Evolutionary conservation across 2,797 vertebrate species (phyloP).

Genomic region (Syndactyla subalaris): DNA sequence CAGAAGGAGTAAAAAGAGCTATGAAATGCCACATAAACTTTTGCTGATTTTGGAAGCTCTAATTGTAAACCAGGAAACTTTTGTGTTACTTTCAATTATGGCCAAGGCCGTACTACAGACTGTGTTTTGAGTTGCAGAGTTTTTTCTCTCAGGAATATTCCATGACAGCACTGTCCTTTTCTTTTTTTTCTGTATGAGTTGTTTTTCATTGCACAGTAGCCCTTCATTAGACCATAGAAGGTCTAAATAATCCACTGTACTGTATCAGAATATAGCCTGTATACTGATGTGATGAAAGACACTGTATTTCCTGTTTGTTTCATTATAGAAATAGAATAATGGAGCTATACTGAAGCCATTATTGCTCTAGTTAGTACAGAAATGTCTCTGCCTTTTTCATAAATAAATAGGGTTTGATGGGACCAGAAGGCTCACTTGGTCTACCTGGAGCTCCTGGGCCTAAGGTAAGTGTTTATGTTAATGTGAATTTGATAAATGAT

Average conservation of each 20-base stretch:
- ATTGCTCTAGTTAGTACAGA: background rate
- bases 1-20: background rate
- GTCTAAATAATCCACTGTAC: background rate
- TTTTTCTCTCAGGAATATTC: background rate
- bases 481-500: background rate
- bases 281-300: background rate
- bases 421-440: conserved; percentile 84
- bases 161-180: background rate
- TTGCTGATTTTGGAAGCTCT: background rate
- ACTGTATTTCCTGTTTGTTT: background rate
- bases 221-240: background rate
- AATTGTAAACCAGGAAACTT: background rate
- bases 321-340: background rate
- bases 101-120: fast-evolving
- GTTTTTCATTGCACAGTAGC: background rate
- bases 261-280: background rate
- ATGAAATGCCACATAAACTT: background rate
- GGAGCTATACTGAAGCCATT: background rate
- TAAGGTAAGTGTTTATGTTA: conserved; percentile 80
- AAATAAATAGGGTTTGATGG: conserved; percentile 84
- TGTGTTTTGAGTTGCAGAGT: background rate
- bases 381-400: background rate
- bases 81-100: background rate
- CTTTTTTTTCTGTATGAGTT: background rate
- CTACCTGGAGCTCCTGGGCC: conserved; percentile 82